Conservation (phyloP, 1,140 invertebrate species). For the Drosophila neocordata region DNA sequence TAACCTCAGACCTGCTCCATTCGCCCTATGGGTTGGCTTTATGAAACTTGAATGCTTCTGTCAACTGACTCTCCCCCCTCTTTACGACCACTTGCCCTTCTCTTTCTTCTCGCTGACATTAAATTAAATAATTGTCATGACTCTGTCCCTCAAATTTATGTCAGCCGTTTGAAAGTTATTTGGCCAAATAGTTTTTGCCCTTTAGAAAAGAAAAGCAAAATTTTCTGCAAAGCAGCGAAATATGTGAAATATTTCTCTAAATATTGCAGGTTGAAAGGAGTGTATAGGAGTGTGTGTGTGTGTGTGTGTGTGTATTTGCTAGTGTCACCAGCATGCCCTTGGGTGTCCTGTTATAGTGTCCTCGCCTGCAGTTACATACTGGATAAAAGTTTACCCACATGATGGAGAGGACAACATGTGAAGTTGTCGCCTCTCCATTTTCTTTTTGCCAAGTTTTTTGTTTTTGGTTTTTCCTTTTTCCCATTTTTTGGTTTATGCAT, state of each 20-base stretch:
- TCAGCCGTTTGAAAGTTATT: conserved; percentile 45
- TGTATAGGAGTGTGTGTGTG: neutral
- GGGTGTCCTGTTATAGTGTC: conserved; percentile 8
- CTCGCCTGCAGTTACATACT: conserved; percentile 5
- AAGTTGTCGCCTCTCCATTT: conserved; percentile 7
- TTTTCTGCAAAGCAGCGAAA: conserved; percentile 29
- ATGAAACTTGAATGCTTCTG: conserved; percentile 46
- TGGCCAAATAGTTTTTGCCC: conserved; percentile 59
- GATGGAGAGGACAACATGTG: neutral
- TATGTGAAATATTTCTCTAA: conserved; percentile 63
- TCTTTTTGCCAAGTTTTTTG: neutral
- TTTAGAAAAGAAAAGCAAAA: conserved; percentile 16
- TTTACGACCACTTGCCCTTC: neutral
- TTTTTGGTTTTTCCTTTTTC: neutral
- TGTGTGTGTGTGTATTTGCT: conserved; percentile 12
- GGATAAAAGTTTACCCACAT: conserved; percentile 12
- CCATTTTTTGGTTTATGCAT: neutral
- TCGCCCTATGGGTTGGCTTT: conserved; percentile 22
- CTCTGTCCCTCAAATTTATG: conserved; percentile 42
- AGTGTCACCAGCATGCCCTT: conserved; percentile 27
- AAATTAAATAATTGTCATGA: conserved; percentile 76
- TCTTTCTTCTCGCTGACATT: conserved; percentile 35
- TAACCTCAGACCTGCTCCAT: conserved; percentile 67
- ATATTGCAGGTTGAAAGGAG: conserved; percentile 45
- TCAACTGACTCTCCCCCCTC: too few relatives aligned